phyloP scores from a whole-genome alignment of 2,888 invertebrate genomes.

The Meghimatium bilineatum region DNA sequence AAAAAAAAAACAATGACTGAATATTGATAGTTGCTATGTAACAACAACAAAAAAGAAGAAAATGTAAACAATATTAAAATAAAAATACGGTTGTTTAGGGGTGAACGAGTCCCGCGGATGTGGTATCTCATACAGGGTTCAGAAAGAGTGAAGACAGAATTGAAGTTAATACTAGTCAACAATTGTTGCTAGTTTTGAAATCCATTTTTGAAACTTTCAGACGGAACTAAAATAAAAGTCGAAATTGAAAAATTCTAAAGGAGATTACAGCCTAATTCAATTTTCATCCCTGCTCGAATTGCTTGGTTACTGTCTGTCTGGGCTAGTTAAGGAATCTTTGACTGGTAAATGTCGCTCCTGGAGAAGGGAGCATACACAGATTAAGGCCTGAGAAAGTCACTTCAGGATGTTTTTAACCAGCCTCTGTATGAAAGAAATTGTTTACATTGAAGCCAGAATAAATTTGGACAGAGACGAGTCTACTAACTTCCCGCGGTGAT shows the following conservation, averaged over 20 bases:
- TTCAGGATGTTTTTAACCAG: not conserved
- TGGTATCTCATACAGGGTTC: too few relatives aligned
- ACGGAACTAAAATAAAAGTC: not conserved
- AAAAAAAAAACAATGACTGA: too few relatives aligned
- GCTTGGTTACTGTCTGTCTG: not conserved
- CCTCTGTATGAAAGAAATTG: not conserved
- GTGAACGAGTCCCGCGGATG: too few relatives aligned
- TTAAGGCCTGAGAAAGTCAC: not conserved
- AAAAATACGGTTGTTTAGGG: too few relatives aligned
- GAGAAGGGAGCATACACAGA: not conserved
- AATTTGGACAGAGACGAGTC: not conserved
- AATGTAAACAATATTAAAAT: too few relatives aligned
- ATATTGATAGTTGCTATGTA: too few relatives aligned
- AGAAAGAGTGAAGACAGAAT: too few relatives aligned
- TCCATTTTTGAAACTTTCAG: not conserved
- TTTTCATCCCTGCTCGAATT: not conserved
- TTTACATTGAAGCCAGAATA: not conserved
- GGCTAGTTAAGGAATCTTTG: not conserved
- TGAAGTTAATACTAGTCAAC: too few relatives aligned
- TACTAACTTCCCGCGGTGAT: not conserved
- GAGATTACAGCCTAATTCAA: not conserved
- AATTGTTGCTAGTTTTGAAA: not conserved
- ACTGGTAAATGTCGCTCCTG: not conserved
- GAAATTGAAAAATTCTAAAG: conserved; percentile 2
- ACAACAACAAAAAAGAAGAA: too few relatives aligned